These are phyloP conservation scores for Pardosa pseudoannulata DNA, from an alignment of 2,888 invertebrate species.

Conservation along the genomic window DNA sequence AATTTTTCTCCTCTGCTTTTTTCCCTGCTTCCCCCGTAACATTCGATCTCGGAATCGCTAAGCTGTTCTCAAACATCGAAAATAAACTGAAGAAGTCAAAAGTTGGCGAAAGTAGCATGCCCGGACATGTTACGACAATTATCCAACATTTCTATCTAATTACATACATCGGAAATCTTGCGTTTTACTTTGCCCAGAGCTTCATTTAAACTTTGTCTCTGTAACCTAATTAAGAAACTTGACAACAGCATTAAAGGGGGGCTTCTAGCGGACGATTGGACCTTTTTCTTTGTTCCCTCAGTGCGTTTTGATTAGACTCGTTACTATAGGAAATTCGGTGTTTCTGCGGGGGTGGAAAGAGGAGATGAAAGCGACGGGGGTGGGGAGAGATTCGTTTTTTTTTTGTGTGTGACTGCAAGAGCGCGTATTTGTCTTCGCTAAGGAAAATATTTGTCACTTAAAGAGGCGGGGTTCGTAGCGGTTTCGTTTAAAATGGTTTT, in stretches of 20 bases:
- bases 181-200: slow-evolving; percentile 53
- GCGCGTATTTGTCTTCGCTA: background rate
- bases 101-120: slow-evolving; percentile 62
- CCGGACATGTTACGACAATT: slow-evolving; percentile 63
- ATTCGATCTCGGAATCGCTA: slow-evolving; percentile 40
- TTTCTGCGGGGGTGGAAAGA: background rate
- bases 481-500: background rate
- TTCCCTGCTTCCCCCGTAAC: background rate
- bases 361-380: no score
- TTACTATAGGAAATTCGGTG: background rate
- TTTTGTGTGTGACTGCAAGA: background rate
- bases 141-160: slow-evolving; percentile 65
- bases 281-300: slow-evolving; percentile 41
- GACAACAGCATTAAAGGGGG: slow-evolving; percentile 52
- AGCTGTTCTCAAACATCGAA: slow-evolving; percentile 65
- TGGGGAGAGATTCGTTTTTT: background rate
- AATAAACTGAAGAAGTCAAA: slow-evolving; percentile 65
- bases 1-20: slow-evolving; percentile 37
- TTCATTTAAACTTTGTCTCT: slow-evolving; percentile 65
- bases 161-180: slow-evolving; percentile 41
- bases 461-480: background rate
- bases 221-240: slow-evolving; percentile 66
- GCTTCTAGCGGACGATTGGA: slow-evolving; percentile 25
- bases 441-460: background rate
- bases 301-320: slow-evolving; percentile 53